These are phyloP conservation scores for Eurytoma adleriae DNA, from an alignment of 2,888 invertebrate genomes.

Conservation along the genomic window DNA sequence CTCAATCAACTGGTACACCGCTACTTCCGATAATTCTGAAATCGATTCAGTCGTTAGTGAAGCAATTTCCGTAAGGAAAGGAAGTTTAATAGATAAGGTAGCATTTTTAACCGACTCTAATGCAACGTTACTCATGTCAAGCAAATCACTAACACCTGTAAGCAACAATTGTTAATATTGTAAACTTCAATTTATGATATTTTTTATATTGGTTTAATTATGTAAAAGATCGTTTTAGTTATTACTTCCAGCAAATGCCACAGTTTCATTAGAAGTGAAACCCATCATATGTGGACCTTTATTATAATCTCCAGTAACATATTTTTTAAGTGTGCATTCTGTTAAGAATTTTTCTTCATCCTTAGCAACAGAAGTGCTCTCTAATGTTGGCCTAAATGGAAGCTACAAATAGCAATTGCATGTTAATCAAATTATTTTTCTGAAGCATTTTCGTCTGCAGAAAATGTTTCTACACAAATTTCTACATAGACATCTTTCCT, in stretches of 20 bases:
- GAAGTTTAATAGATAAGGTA: constrained; percentile 1
- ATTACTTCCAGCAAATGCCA: constrained; percentile 47
- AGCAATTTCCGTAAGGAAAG: constrained; percentile 3
- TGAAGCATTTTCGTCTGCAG: background rate
- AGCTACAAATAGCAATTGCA: constrained; percentile 6
- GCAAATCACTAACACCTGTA: constrained; percentile 19
- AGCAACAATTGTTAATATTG: background rate
- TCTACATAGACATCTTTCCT: background rate
- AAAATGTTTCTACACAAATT: no score
- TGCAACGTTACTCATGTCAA: constrained; percentile 25
- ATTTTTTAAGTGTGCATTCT: constrained; percentile 74
- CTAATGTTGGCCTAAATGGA: constrained; percentile 58
- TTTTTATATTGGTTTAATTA: background rate
- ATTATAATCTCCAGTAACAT: constrained; percentile 75
- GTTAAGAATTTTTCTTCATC: constrained; percentile 77
- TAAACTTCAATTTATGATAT: background rate
- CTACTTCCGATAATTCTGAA: constrained; percentile 12
- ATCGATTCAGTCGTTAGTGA: background rate
- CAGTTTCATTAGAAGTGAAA: constrained; percentile 67
- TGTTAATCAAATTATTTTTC: background rate
- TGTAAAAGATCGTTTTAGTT: background rate
- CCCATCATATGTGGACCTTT: constrained; percentile 78
- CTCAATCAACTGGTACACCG: constrained; percentile 1
- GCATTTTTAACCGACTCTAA: background rate
- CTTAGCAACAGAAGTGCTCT: constrained; percentile 71